Base-by-base conservation (phyloP, 2,888 invertebrate genomes). In the Biston stratarius region DNA sequence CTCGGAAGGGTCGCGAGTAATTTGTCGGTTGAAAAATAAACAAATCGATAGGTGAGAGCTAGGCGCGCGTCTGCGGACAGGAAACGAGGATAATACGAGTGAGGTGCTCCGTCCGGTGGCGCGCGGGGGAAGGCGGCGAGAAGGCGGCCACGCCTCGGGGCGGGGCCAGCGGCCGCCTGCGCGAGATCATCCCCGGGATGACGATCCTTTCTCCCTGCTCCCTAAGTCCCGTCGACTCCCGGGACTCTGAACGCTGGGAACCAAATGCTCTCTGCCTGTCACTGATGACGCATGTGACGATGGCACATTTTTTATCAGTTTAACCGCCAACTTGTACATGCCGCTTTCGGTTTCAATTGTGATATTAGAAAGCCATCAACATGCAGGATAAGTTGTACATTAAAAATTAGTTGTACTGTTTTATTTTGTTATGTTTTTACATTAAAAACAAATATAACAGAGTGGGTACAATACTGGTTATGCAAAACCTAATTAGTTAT, bases 21-120 rank as follows among this genome's bases (percentile, higher is more conserved):
- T 80, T 86, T 86, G 83, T 83, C 87, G 85, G 85, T 88, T 84
- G 84, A 88, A 92, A 92, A 92, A 93, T 90, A 92, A 93, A 94
- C 92, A 92, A 89, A 92, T 92, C 91, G 85, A 91, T 91, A 86
- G 87, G 64, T 69, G 88, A 91, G 84, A 86, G 88, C 85, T 87
- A 90, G 83, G 88, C 93, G 90, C 86, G 92, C 90, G 92, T 88
- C 86, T 89, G 86, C 85, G 90, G 90, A 92, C 92, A 92, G 93
- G 93, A 94, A 93, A 84, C 92, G 85, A 86, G 88, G 87, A 93
- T 94, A 94, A 94, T 92, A 91, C 73, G 67, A 75, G 92, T 88
- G 89, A 90, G 85, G 83, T 81, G 84, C 81, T 79, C 74, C 84
- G 85, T 85, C 85, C 86, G 85, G 85, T 84, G 83, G 44, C 12